Conservation (phyloP, 2,113 vertebrate genomes). For the Sylvilagus bachmani region DNA sequence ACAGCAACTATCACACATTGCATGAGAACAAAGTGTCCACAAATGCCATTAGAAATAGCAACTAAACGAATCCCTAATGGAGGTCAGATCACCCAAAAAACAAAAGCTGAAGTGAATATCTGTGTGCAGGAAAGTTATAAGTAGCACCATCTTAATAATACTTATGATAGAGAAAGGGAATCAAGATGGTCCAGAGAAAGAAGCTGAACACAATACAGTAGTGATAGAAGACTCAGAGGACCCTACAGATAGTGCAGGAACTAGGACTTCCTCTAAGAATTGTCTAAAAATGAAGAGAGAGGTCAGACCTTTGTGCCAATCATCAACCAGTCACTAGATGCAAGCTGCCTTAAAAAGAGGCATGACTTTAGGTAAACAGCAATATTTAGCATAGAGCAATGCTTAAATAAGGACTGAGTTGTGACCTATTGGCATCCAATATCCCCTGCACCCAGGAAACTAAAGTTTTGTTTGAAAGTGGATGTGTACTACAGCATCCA, state of each 20-base stretch:
- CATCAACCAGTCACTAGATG: background rate
- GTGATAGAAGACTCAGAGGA: background rate
- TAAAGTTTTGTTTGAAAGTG: background rate
- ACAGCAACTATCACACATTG: background rate
- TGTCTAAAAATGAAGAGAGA: background rate
- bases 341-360: background rate
- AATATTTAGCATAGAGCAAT: background rate
- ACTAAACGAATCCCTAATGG: background rate
- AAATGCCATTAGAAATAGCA: background rate
- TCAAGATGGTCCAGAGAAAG: no score
- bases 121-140: background rate
- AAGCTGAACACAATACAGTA: rapidly evolving
- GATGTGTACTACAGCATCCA: no score
- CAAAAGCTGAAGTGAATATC: background rate
- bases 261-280: background rate
- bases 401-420: background rate
- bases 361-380: background rate
- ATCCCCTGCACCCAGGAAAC: no score
- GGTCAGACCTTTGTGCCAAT: background rate
- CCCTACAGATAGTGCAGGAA: background rate
- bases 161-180: background rate
- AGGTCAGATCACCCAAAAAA: background rate
- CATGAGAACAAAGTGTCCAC: background rate
- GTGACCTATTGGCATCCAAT: background rate
- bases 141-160: background rate